Percentiles rank a stretch among this genome's conserved stretches.
phyloP scores from a whole-genome alignment of 1,140 invertebrate species.

The Bombus waltoni region DNA sequence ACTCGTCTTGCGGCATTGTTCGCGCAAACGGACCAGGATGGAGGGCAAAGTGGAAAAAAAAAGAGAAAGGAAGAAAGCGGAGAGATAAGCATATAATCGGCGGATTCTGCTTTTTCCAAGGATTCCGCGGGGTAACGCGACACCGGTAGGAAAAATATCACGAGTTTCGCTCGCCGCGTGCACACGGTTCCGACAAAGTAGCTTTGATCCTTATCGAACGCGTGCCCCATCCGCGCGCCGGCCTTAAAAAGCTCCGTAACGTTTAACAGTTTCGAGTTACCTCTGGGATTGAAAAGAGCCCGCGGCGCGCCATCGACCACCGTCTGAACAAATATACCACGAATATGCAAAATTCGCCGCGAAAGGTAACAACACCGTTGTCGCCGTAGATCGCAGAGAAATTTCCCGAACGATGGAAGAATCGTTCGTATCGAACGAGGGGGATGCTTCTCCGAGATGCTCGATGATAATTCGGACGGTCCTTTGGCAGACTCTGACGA shows the following conservation, averaged over 20 bases:
- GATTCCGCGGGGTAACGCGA: slow-evolving; percentile 36
- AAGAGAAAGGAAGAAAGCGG: neutral
- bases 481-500: too few species aligned
- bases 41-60: neutral
- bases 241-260: slow-evolving; percentile 33
- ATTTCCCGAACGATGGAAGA: neutral
- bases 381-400: neutral
- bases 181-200: slow-evolving; percentile 30
- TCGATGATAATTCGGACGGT: too few species aligned
- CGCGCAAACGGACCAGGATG: neutral
- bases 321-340: slow-evolving; percentile 24
- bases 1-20: neutral
- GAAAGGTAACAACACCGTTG: neutral
- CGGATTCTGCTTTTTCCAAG: slow-evolving; percentile 13
- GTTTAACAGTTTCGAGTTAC: slow-evolving; percentile 50
- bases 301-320: slow-evolving; percentile 30
- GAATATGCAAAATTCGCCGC: neutral
- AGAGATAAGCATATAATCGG: neutral
- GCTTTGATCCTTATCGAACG: slow-evolving; percentile 37
- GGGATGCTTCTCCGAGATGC: too few species aligned
- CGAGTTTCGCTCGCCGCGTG: slow-evolving; percentile 9
- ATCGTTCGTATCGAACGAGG: too few species aligned
- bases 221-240: neutral
- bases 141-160: slow-evolving; percentile 36
- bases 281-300: slow-evolving; percentile 18